phyloP scores from a whole-genome alignment of 2,888 invertebrate species.

The Cephus pulcher region DNA sequence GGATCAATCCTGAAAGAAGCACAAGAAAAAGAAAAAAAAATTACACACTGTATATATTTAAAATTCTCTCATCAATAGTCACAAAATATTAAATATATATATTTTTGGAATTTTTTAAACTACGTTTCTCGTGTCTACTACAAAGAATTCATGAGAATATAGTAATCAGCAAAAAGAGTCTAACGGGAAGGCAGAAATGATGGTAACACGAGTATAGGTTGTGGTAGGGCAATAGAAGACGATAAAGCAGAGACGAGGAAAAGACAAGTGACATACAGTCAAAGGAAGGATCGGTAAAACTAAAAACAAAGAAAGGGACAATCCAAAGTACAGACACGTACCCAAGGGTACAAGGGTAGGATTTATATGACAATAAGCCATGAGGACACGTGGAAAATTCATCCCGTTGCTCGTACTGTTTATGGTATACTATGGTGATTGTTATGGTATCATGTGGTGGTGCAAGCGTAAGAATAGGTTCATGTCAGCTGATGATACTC shows the following conservation, averaged over 20 bases:
- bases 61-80: conserved; percentile 16
- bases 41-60: conserved; percentile 37
- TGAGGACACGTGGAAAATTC: not conserved
- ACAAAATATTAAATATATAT: not conserved
- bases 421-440: not conserved
- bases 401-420: not conserved
- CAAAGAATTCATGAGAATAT: not conserved
- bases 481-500: not conserved
- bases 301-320: not conserved
- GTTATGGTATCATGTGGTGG: conserved; percentile 13
- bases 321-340: not conserved
- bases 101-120: not conserved
- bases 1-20: conserved; percentile 32
- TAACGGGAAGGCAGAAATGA: not conserved
- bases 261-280: not conserved
- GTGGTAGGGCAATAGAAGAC: not conserved
- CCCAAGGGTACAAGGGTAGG: not conserved
- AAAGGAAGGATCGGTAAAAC: not conserved
- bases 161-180: too few species aligned
- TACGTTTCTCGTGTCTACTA: not conserved
- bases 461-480: conserved; percentile 3
- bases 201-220: not conserved
- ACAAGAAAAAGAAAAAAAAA: conserved; percentile 11
- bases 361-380: not conserved
- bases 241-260: not conserved